Base-by-base conservation (phyloP, 2,888 invertebrate species). In the Mesoligia furuncula region DNA sequence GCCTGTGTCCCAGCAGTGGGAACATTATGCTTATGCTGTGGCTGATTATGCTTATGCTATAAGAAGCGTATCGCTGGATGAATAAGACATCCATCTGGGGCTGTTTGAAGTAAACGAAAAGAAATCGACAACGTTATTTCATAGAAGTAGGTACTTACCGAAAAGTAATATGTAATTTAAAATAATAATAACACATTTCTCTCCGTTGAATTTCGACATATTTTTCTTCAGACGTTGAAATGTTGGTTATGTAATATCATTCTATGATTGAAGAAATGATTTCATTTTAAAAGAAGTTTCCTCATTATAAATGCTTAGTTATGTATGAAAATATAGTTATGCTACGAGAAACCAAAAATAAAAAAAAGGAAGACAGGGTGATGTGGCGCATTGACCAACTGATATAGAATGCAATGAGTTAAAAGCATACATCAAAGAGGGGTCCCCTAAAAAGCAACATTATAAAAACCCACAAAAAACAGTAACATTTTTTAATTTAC, bases 401-500 rank as follows among this genome's bases (percentile, higher is more conserved):
- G n/a, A 24, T 24, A 20, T 8, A 24, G 51, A 51, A 8, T 51
- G 54, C 24, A 13, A n/a, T 57, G n/a, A 57, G 54, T 24, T 11
- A 48, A 68, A 8, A 75, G 0, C 31, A 4, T 31, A 31, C 61
- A 36, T 6, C 11, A 59, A 31, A 61, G n/a, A 31, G 31, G 20
- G 8, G 2, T n/a, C 27, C 7, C 0, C 13, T 17, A 62, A 64
- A 59, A 5, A 61, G 64, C 39, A 51, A 9, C 31, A 20, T 67
- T 64, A 39, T n/a, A 57, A 59, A 69, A 62, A 59, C n/a, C 48
- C 57, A 8, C 11, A 31, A 72, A 73, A 77, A 69, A 20, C 27
- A 39, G 15, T 20, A 62, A 76, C 61, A 71, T 24, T 81, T 80
- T 81, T 71, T 70, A 81, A 81, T 81, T 78, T 45, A 79, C 77